Conservation (phyloP, 53 echinoderm and acorn worm species). For the Glandiceps talaboti region DNA sequence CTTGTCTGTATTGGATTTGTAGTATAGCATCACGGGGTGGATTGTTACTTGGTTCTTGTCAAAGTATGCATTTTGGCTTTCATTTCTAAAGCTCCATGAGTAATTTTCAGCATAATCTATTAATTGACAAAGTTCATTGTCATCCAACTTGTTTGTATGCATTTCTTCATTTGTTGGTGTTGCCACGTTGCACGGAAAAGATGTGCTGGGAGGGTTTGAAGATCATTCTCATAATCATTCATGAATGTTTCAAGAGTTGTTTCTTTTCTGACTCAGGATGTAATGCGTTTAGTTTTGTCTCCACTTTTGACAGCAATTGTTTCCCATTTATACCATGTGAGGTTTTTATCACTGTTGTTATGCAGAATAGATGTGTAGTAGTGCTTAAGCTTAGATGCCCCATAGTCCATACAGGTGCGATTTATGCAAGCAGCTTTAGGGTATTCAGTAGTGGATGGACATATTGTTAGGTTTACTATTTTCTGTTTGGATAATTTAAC, state of each 20-base stretch:
- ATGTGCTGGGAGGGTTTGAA: not conserved
- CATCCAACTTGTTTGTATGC: not conserved
- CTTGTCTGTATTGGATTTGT: not conserved
- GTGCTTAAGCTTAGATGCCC: not conserved
- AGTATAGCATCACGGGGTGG: not conserved
- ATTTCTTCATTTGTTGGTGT: not conserved
- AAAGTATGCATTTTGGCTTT: not conserved
- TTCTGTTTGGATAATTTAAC: not conserved
- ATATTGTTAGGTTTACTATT: no score
- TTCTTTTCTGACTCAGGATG: not conserved
- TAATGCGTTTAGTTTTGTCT: not conserved
- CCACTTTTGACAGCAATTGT: not conserved
- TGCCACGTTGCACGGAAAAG: not conserved
- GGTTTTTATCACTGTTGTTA: no score
- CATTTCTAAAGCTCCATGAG: not conserved
- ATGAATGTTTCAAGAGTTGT: not conserved
- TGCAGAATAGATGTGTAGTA: not conserved
- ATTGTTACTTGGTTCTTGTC: not conserved
- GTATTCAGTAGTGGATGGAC: not conserved
- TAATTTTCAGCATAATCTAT: not conserved
- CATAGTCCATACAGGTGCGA: not conserved
- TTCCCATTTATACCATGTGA: not conserved
- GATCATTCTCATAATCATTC: not conserved
- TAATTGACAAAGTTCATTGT: not conserved
- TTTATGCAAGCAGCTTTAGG: not conserved